phyloP scores from a whole-genome alignment of 2,113 vertebrate species.

The Mesoclemmys tuberculata region DNA sequence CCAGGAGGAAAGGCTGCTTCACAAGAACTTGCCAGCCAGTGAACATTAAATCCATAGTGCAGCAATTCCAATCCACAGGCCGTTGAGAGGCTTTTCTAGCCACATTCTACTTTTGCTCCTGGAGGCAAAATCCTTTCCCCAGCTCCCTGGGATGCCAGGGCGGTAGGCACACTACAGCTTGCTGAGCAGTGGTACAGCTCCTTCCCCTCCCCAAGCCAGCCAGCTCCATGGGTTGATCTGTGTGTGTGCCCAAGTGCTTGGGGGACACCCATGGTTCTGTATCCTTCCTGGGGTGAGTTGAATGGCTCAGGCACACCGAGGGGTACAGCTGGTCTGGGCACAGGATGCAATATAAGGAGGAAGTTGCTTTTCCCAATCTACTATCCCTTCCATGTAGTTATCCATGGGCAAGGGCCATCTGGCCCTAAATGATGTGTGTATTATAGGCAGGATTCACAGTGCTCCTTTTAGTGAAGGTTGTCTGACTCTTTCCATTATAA shows the following conservation, averaged over 20 bases:
- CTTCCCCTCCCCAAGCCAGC: no score
- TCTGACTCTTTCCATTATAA: no score
- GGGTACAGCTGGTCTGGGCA: neutral
- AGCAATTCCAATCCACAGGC: neutral
- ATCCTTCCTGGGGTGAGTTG: neutral
- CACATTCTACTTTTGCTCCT: rapidly evolving
- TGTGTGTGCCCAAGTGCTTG: neutral
- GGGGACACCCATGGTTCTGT: neutral
- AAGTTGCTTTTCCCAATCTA: neutral
- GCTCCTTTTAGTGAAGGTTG: no score
- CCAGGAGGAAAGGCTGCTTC: neutral
- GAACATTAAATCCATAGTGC: neutral
- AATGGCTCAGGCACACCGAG: neutral
- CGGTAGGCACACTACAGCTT: no score
- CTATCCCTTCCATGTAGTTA: neutral
- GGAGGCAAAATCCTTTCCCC: neutral
- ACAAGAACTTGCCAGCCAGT: neutral
- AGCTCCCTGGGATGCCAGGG: neutral
- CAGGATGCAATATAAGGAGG: neutral
- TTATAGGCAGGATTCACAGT: no score
- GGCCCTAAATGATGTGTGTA: neutral
- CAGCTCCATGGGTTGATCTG: neutral
- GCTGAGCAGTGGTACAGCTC: no score
- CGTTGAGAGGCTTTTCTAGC: neutral
- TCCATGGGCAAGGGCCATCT: neutral